Evolutionary conservation across 2,888 invertebrate genomes (phyloP).

Genomic region (Ctena decussata): DNA sequence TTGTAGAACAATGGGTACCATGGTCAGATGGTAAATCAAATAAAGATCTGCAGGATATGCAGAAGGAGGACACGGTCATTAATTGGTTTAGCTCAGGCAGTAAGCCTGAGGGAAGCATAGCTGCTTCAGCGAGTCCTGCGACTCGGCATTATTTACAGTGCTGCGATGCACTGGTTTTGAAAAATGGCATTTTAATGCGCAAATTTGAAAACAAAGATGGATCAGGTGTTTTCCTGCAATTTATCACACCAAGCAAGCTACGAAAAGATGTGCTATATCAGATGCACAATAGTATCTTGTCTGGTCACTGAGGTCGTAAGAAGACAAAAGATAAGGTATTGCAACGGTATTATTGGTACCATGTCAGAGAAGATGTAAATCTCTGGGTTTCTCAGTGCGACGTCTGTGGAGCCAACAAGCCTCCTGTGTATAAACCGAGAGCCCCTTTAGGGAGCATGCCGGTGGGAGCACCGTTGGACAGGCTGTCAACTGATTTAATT

Average conservation of each 20-base stretch:
- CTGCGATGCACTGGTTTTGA: slow-evolving; percentile 24
- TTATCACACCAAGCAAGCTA: slow-evolving; percentile 34
- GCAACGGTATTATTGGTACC: no score
- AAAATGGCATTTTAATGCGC: slow-evolving; percentile 38
- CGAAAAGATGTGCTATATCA: slow-evolving; percentile 20
- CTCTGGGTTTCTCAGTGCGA: no score
- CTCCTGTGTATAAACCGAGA: no score
- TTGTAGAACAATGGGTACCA: neutral
- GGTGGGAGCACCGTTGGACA: no score
- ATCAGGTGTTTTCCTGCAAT: slow-evolving; percentile 17
- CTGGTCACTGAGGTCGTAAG: no score
- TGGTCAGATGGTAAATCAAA: slow-evolving; percentile 8
- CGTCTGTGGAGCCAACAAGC: no score
- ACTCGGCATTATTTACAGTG: slow-evolving; percentile 33
- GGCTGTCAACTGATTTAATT: no score
- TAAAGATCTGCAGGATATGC: neutral
- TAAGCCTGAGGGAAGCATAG: slow-evolving; percentile 24
- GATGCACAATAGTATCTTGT: no score
- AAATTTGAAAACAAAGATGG: slow-evolving; percentile 17
- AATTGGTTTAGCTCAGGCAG: neutral
- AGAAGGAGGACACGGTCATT: slow-evolving; percentile 25
- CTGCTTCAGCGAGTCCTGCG: slow-evolving; percentile 17
- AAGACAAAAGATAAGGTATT: no score
- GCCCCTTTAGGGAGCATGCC: no score
- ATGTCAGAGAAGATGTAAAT: no score